These are phyloP conservation scores for Agrochola circellaris DNA, from an alignment of 2,888 invertebrate species.

Conservation along the genomic window DNA sequence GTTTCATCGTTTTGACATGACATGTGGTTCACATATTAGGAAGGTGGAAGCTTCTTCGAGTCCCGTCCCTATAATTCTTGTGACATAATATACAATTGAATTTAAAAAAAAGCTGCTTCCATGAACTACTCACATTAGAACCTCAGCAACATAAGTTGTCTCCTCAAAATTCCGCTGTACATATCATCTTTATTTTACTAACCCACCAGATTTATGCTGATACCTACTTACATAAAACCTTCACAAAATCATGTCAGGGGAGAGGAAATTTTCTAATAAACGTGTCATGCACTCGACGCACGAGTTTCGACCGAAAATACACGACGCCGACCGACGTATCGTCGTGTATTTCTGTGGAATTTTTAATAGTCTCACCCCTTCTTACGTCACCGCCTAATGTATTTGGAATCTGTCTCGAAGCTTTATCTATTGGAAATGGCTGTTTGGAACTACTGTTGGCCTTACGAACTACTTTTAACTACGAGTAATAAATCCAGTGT, in stretches of 20 bases:
- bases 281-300: conserved; percentile 83
- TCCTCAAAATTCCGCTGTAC: conserved; percentile 22
- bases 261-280: conserved; percentile 81
- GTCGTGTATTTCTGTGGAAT: conserved; percentile 79
- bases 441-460: conserved; percentile 88
- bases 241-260: conserved; percentile 63
- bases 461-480: conserved; percentile 89
- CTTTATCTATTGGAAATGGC: conserved; percentile 90
- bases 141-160: not conserved
- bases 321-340: conserved; percentile 66
- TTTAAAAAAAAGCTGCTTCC: not conserved
- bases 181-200: conserved; percentile 49
- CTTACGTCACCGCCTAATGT: conserved; percentile 85
- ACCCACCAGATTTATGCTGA: conserved; percentile 56
- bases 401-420: conserved; percentile 89
- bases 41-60: not conserved
- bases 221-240: conserved; percentile 64
- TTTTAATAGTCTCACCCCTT: conserved; percentile 87
- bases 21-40: not conserved
- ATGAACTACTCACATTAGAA: not conserved
- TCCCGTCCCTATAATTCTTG: not conserved
- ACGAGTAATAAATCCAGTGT: conserved; percentile 88
- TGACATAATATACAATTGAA: not conserved
- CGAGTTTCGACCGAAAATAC: conserved; percentile 73
- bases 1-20: too few relatives aligned